Percentiles rank a stretch among this genome's conserved stretches.
These are phyloP conservation scores for Lasioglossum figueresi DNA, from an alignment of 2,888 invertebrate species.

Conservation along the genomic window DNA sequence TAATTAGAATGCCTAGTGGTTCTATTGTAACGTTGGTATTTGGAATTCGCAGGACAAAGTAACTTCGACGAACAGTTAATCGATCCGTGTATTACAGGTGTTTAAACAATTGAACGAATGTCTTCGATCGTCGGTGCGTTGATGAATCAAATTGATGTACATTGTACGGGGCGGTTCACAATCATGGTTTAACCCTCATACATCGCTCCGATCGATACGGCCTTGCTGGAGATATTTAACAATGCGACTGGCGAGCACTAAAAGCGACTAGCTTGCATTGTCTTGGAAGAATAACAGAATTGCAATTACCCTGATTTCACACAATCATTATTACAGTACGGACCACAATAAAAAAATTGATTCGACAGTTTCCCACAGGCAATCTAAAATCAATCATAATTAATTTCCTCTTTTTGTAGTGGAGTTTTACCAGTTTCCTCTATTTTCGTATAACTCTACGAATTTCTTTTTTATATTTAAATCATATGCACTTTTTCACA, in stretches of 20 bases:
- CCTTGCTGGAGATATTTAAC: constrained; percentile 5
- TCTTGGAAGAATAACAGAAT: neutral
- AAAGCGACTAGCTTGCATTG: neutral
- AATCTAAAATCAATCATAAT: neutral
- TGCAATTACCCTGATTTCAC: neutral
- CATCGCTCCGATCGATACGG: constrained; percentile 4
- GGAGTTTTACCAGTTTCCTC: neutral
- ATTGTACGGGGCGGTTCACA: constrained; percentile 11
- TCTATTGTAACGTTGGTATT: constrained; percentile 30
- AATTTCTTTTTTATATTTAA: neutral
- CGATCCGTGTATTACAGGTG: neutral
- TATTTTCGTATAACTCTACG: neutral
- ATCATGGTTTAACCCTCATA: constrained; percentile 14
- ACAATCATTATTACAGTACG: neutral
- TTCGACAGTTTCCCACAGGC: neutral
- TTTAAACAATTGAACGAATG: constrained; percentile 1
- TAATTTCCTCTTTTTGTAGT: neutral
- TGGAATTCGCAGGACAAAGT: constrained; percentile 25
- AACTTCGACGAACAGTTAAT: constrained; percentile 18
- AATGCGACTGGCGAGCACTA: neutral
- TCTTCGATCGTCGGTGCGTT: neutral
- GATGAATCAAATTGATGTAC: constrained; percentile 16
- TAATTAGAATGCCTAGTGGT: neutral
- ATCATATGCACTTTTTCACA: neutral
- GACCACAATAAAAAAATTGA: neutral